phyloP scores from a whole-genome alignment of 2,888 invertebrate species.

The Drosophila hamatofila region DNA sequence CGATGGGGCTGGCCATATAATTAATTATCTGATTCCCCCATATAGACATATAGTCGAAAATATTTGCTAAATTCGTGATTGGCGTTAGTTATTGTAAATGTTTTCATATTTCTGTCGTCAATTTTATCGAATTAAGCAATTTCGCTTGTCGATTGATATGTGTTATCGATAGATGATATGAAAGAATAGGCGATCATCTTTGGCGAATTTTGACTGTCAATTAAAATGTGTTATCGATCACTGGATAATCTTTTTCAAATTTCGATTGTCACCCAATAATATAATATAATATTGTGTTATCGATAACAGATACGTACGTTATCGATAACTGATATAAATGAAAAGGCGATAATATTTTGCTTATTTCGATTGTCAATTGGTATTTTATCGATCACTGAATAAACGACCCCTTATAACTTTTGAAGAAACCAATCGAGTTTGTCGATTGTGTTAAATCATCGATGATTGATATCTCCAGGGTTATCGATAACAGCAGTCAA shows the following conservation, averaged over 20 bases:
- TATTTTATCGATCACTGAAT: too few species aligned
- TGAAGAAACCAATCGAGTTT: too few species aligned
- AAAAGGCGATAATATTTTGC: too few species aligned
- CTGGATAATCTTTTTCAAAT: too few species aligned
- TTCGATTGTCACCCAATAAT: too few species aligned
- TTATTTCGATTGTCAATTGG: not conserved
- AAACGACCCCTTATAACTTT: too few species aligned
- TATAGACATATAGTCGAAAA: not conserved
- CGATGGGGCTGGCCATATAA: not conserved
- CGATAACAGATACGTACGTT: not conserved
- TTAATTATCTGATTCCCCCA: not conserved
- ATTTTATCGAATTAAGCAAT: not conserved
- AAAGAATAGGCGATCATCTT: not conserved
- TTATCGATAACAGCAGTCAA: too few species aligned
- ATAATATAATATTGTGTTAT: too few species aligned
- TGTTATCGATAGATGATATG: not conserved
- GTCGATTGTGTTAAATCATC: too few species aligned
- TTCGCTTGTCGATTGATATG: not conserved
- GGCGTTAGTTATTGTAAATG: not conserved
- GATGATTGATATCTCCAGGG: too few species aligned
- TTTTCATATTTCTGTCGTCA: not conserved
- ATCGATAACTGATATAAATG: not conserved
- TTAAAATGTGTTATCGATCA: not conserved
- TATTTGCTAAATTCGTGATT: conserved; percentile 7
- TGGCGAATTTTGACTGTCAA: not conserved